These are phyloP conservation scores for Ectemnius continuus DNA, from an alignment of 2,888 invertebrate species.

Conservation along the genomic window DNA sequence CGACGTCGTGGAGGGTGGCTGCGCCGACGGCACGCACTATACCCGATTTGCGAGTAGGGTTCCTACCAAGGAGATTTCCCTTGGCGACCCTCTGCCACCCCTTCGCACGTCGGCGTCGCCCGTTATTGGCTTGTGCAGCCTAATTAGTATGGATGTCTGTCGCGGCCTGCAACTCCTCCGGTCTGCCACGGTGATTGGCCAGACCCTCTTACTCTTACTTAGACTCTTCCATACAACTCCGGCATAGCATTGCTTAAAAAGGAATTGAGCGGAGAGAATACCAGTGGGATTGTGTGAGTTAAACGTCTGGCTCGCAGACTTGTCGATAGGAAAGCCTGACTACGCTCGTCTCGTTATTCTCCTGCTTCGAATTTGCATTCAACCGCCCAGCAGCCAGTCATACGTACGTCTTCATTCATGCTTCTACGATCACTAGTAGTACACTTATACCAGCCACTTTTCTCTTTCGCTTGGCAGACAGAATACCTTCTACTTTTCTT, in stretches of 20 bases:
- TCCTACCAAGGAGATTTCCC: conserved; percentile 39
- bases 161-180: conserved; percentile 22
- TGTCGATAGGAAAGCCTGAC: no score
- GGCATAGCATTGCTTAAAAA: background rate
- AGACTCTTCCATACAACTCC: background rate
- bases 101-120: conserved; percentile 36
- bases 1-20: conserved; percentile 1
- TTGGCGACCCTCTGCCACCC: conserved; percentile 24
- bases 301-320: no score
- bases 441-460: background rate
- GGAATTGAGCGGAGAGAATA: background rate
- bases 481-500: no score
- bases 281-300: no score
- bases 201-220: conserved; percentile 14
- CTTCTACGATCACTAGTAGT: background rate
- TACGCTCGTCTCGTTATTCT: no score
- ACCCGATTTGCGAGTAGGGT: background rate
- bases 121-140: conserved; percentile 49
- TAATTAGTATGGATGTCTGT: conserved; percentile 57
- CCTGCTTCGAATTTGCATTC: no score
- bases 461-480: no score
- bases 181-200: conserved; percentile 4
- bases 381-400: no score
- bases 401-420: background rate
- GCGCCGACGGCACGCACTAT: conserved; percentile 33